These are phyloP conservation scores for Electrophaes corylata DNA, from an alignment of 2,888 invertebrate genomes.

Conservation along the genomic window DNA sequence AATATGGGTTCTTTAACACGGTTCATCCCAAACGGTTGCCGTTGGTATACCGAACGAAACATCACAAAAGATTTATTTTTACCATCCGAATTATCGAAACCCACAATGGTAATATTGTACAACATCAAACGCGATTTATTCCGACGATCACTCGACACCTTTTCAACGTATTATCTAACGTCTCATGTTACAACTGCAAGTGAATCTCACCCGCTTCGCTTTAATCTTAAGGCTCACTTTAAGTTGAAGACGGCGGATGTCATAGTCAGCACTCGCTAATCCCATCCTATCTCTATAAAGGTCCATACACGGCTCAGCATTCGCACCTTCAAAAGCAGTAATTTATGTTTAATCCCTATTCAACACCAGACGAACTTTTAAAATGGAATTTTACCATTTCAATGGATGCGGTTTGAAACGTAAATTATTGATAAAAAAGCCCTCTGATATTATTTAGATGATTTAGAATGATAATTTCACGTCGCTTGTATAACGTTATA, in stretches of 20 bases:
- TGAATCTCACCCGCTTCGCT: conserved; percentile 2
- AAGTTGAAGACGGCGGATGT: conserved; percentile 6
- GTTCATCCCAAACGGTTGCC: not conserved
- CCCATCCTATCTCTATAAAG: conserved; percentile 33
- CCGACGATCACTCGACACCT: conserved; percentile 35
- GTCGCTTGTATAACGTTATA: too few species aligned
- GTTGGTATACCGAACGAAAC: not conserved
- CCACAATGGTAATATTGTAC: conserved; percentile 24
- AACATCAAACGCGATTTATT: conserved; percentile 27
- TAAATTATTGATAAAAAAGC: conserved; percentile 28
- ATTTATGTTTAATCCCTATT: conserved; percentile 47
- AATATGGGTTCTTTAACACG: not conserved
- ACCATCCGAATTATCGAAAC: conserved; percentile 3
- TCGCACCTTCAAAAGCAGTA: conserved; percentile 31
- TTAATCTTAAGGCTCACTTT: conserved; percentile 5
- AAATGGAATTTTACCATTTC: conserved; percentile 44
- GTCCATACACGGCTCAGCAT: conserved; percentile 28
- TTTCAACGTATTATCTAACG: conserved; percentile 20
- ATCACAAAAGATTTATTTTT: not conserved
- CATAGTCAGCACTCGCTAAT: conserved; percentile 30
- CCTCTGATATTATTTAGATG: conserved; percentile 13
- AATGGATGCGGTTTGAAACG: conserved; percentile 32
- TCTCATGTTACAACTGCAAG: conserved; percentile 19
- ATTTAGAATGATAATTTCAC: conserved; percentile 17
- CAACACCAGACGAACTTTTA: conserved; percentile 42